phyloP scores from a whole-genome alignment of 2,888 invertebrate species.

The Rhabditoides inermis region DNA sequence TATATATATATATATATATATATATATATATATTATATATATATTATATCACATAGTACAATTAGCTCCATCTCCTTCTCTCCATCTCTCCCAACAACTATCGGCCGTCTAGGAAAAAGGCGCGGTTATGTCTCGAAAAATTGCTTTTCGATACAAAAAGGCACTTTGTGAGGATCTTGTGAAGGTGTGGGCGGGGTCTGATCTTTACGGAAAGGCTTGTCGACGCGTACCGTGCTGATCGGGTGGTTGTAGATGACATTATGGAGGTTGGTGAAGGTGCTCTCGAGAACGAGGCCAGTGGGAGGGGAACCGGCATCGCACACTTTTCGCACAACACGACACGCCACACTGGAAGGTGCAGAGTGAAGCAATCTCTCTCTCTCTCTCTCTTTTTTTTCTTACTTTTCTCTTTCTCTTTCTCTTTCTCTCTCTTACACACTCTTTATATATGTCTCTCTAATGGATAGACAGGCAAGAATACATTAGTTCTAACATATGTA shows the following conservation, averaged over 20 bases:
- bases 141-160: no score
- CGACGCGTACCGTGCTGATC: slow-evolving; percentile 57
- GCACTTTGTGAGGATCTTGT: no score
- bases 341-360: slow-evolving; percentile 63
- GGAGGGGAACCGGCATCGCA: slow-evolving; percentile 55
- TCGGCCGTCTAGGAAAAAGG: no score
- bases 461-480: not conserved
- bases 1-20: not conserved
- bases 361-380: not conserved
- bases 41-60: no score
- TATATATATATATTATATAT: not conserved
- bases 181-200: no score
- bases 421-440: not conserved
- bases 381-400: no score
- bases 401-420: no score
- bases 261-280: slow-evolving; percentile 82
- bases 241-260: slow-evolving; percentile 80
- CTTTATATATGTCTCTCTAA: not conserved
- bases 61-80: no score
- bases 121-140: no score
- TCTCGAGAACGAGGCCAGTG: slow-evolving; percentile 73
- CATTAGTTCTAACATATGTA: not conserved
- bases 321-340: slow-evolving; percentile 64
- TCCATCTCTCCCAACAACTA: no score
- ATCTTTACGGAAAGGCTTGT: no score